Evolutionary conservation across 2,888 invertebrate genomes (phyloP), one percentile per base, ranked within the genome.

Genomic region (Pycnomerus fuliginosus): DNA sequence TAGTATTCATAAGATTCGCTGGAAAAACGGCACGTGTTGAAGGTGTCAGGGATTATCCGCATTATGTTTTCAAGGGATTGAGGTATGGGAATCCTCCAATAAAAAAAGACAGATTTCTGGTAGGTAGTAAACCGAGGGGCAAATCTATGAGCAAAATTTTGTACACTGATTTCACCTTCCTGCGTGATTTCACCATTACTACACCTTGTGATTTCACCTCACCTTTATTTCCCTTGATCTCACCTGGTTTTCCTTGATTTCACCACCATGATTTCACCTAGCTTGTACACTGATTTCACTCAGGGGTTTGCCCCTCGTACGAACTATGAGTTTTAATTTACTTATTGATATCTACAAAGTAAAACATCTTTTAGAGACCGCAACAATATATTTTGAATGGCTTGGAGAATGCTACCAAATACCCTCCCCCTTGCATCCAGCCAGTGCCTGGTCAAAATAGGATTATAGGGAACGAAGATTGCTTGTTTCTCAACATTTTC

Each of bases 401-500:
- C 1, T 76, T 80, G 42, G 62, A 80, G 1, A 76, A 80, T 61
- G 84, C 84, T 0, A 80, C 78, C 0, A 60, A 53, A 1, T 77
- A 75, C 67, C 78, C 79, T 1, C 67, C 78, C 1, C 80, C 83
- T 1, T 85, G 84, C 56, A 74, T 80, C 7, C 84, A 85, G 57
- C 78, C 79, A 13, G 70, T 74, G 60, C 72, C 74, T 2, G 67
- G 64, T 36, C 67, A 53, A 39, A 59, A 62, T 37, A 48, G 38
- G 29, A 62, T 78, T 5, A 62, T 77, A 35, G 79, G 79, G 1
- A 69, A 76, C 63, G 78, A 90, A 67, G 84, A 90, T 62, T 90
- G 90, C 62, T 73, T 90, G 28, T 83, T 84, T 55, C 72, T 90
- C 2, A 89, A 90, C 61, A 75, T 90, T 3, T 88, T 82, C 60